Percentiles rank a stretch among this genome's conserved stretches.
Evolutionary conservation across 2,888 invertebrate species (phyloP).

Genomic region (Maniola hyperantus): DNA sequence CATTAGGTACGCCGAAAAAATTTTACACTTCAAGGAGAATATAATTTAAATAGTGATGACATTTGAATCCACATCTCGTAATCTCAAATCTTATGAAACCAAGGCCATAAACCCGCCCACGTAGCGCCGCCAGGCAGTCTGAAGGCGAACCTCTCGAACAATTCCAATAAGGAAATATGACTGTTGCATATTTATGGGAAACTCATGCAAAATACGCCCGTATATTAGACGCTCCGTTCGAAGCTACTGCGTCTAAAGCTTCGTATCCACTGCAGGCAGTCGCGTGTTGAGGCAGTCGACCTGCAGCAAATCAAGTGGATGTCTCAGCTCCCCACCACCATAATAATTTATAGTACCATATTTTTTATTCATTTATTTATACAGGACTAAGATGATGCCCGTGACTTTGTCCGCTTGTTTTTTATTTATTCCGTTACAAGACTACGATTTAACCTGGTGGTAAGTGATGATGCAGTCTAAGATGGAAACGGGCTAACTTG

Average conservation of each 20-base stretch:
- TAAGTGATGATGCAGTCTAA: too few species aligned
- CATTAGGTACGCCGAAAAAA: neutral
- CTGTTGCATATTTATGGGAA: constrained; percentile 50
- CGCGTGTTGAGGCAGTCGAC: too few species aligned
- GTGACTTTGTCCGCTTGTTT: too few species aligned
- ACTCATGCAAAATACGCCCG: constrained; percentile 49
- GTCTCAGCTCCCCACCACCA: too few species aligned
- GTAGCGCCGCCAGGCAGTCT: constrained; percentile 66
- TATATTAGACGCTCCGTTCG: constrained; percentile 37
- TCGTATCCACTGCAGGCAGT: too few species aligned
- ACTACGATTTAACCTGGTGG: too few species aligned
- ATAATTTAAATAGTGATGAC: constrained; percentile 30
- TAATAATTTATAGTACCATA: too few species aligned
- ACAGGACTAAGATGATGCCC: too few species aligned
- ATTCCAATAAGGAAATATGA: constrained; percentile 47
- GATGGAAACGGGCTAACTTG: too few species aligned
- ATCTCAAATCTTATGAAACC: constrained; percentile 29
- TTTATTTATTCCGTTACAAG: too few species aligned
- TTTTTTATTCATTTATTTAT: too few species aligned
- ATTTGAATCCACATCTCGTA: constrained; percentile 29
- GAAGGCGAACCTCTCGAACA: constrained; percentile 60
- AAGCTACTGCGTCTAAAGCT: constrained; percentile 24
- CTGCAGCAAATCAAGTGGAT: too few species aligned
- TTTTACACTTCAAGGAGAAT: constrained; percentile 15
- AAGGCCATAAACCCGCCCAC: constrained; percentile 40